These are phyloP conservation scores for Aphelinus certus DNA, from an alignment of 1,140 invertebrate species.

Conservation along the genomic window DNA sequence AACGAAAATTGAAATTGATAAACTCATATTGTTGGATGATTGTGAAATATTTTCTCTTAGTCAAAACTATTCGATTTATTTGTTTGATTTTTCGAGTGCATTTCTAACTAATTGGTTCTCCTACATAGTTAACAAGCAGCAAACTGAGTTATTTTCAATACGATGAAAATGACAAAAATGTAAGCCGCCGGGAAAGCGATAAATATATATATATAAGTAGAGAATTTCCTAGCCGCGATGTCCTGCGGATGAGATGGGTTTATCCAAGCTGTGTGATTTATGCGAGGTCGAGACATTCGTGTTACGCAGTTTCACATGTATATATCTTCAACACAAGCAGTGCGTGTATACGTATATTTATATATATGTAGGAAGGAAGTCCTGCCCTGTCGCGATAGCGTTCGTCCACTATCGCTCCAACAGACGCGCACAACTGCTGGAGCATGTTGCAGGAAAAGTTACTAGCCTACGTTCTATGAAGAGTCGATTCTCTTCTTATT, in stretches of 20 bases:
- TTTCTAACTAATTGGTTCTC: too few species aligned
- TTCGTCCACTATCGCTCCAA: background rate
- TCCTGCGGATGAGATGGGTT: slow-evolving; percentile 46
- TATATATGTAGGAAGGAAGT: slow-evolving; percentile 49
- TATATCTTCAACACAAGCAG: background rate
- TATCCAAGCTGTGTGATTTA: slow-evolving; percentile 28
- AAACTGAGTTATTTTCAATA: background rate
- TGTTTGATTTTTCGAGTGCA: background rate
- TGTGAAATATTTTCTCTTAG: too few species aligned
- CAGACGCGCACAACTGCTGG: too few species aligned
- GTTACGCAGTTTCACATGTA: too few species aligned
- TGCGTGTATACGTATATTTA: background rate
- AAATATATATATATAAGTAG: slow-evolving; percentile 15
- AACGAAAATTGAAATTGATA: too few species aligned
- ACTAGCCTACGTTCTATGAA: background rate
- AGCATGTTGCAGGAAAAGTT: background rate
- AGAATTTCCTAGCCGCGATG: slow-evolving; percentile 42
- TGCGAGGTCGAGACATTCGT: background rate
- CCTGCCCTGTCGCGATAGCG: slow-evolving; percentile 51
- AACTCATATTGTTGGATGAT: too few species aligned
- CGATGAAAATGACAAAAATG: background rate
- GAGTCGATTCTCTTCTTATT: too few species aligned
- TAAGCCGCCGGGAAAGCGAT: background rate
- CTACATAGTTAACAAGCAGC: too few species aligned
- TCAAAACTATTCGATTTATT: background rate